These are phyloP conservation scores for Empidonax alnorum DNA, from an alignment of 2,113 vertebrate genomes.

Conservation along the genomic window DNA sequence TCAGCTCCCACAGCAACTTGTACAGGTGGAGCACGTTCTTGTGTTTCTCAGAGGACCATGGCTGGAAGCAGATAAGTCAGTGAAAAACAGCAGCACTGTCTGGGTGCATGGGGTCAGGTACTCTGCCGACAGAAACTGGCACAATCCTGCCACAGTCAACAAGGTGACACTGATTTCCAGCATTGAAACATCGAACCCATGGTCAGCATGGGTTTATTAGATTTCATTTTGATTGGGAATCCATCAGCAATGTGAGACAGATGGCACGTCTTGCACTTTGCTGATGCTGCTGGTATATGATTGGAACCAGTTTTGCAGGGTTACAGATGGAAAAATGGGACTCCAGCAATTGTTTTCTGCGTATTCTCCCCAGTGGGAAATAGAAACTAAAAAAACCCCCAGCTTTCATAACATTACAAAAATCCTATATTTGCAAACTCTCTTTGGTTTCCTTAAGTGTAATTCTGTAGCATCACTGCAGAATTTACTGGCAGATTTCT, in stretches of 20 bases:
- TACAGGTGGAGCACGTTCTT: conserved; percentile 71
- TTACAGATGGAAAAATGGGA: not conserved
- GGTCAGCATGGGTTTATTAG: not conserved
- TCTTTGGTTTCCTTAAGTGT: not conserved
- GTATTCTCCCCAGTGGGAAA: not conserved
- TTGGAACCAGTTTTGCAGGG: not conserved
- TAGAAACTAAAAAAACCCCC: accelerated
- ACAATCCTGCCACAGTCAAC: not conserved
- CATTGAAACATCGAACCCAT: not conserved
- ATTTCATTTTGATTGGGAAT: not conserved
- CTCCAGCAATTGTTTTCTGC: not conserved
- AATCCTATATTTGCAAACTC: not conserved
- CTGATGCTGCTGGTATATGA: not conserved
- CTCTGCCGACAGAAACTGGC: not conserved
- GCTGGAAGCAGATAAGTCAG: conserved; percentile 69
- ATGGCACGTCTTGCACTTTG: not conserved
- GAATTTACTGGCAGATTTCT: not conserved
- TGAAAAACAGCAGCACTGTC: not conserved
- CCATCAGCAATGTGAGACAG: not conserved
- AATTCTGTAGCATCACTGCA: not conserved
- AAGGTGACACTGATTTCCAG: not conserved
- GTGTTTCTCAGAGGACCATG: conserved; percentile 72
- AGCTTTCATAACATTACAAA: not conserved
- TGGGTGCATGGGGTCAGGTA: not conserved
- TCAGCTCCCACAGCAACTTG: conserved; percentile 73